These are phyloP conservation scores for Etheostoma perlongum DNA, from an alignment of 2,797 vertebrate species.

Conservation along the genomic window DNA sequence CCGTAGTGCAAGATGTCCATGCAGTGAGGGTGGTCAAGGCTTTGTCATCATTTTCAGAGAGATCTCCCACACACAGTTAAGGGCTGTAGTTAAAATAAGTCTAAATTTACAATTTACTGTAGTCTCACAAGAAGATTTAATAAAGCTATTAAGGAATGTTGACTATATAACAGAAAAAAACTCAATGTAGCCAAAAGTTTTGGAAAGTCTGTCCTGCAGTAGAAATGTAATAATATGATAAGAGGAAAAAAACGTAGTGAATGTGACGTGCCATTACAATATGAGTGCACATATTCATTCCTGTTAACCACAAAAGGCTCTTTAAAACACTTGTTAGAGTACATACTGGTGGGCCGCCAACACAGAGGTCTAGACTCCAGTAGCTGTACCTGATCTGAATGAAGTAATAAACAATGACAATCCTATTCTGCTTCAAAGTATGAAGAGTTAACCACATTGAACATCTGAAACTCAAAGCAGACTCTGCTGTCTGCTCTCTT, in stretches of 20 bases:
- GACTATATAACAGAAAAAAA: conserved; percentile 11
- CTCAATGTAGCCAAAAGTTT: background rate
- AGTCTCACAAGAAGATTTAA: background rate
- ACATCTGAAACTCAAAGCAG: conserved; percentile 18
- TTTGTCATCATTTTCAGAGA: conserved; percentile 25
- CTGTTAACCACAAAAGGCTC: background rate
- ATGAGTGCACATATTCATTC: background rate
- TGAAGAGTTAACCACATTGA: conserved; percentile 11
- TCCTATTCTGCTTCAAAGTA: background rate
- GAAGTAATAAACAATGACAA: background rate
- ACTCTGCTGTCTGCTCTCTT: conserved; percentile 14
- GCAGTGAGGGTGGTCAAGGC: conserved; percentile 49
- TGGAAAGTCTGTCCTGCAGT: conserved; percentile 6
- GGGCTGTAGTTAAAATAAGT: background rate
- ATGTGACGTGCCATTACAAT: background rate
- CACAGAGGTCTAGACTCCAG: background rate
- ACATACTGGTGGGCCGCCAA: background rate
- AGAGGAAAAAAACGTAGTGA: background rate
- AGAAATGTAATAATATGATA: background rate
- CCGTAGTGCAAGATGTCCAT: background rate
- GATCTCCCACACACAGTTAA: conserved; percentile 26
- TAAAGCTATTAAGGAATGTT: background rate
- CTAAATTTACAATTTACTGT: background rate
- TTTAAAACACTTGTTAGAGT: background rate
- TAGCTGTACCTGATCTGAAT: conserved; percentile 11